Evolutionary conservation across 2,113 vertebrate genomes (phyloP), one percentile per base, ranked within the genome.

Genomic region (Zootoca vivipara): DNA sequence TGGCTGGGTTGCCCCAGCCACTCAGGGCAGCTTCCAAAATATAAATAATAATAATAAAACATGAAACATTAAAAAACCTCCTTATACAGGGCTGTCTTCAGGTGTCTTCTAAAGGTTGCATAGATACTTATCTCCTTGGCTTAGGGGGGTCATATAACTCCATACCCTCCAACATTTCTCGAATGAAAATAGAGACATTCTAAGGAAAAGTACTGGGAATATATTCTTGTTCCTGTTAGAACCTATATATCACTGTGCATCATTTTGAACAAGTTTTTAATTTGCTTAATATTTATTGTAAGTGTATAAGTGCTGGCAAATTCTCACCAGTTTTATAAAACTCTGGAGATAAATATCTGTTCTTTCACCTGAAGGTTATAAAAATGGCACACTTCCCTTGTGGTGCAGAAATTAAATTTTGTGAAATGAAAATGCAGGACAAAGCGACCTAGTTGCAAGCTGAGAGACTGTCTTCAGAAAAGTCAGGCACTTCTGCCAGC

Each of bases 401-500:
- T 88, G 88, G 90, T 74, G 88, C 90, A 95, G 90, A 91, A 93
- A 94, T 94, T 91, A 90, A 73, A 82, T 93, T 93, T 92, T 95
- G 90, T 90, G 90, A 89, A 92, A 94, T 77, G 24, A 84, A 91
- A 93, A 83, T 22, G 78, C 88, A 91, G 82, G 91, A 88, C 80
- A 87, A 85, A 92, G 90, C 90, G 93, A 94, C 84, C 86, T 88
- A 74, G 75, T 80, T 92, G 92, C 91, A 94, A 88, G 93, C 85
- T 92, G 92, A 95, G 93, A 93, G 65, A 75, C 26, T 85, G n/a
- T 83, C 80, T 94, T 94, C 92, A 92, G 91, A 93, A 95, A 95
- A 95, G 75, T 92, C 89, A 93, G 85, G 79, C 81, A 89, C 81
- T 92, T 4, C 69, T 83, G 90, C 93, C 91, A 93, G 83, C 85